Base-by-base conservation (phyloP, 2,888 invertebrate genomes). In the Anorthoa munda region DNA sequence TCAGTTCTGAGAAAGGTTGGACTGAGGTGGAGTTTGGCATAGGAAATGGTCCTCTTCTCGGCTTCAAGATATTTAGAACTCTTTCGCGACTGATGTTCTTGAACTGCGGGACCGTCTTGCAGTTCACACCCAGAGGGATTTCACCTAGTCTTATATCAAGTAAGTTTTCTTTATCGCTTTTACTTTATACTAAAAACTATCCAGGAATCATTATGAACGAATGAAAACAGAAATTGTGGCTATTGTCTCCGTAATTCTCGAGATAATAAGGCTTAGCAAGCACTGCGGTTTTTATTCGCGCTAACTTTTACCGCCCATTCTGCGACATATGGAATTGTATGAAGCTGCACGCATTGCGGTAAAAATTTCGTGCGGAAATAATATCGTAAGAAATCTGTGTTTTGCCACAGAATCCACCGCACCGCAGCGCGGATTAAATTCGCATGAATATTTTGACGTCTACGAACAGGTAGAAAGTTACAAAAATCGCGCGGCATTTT, bases 1-100 rank as follows among this genome's bases (percentile, higher is more conserved):
- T 99, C 18, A 97, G 98, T 70, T 98, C 98, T 0, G 98, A 98
- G 69, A 98, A 98, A 92, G 98, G 98, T 18, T 99, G 99, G 99
- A 97, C 98, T 7, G 99, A 99, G 95, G 93, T 98, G 17, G 99
- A 99, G 90, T 93, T 98, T 69, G 98, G 98, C 2, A 98, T 98
- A 67, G 99, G 99, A 2, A 98, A 98, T 94, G 99, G 99, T 0
- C 98, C 98, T 1, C 95, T 97, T 0, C 86, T 98, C 61, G 98
- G 98, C 0, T 93, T 99, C 5, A 98, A 98, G 94, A 98, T 97
- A 69, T 98, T 98, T 90, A 96, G 98, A 72, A 97, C 98, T 17
- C 90, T 99, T 60, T 97, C 97, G 0, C 97, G 97, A 85, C 94
- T 98, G 87, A 97, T 98, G 92, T 98, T 98, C 91, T 97, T 97